phyloP scores from a whole-genome alignment of 2,888 invertebrate genomes.

The Oasisia sp. region DNA sequence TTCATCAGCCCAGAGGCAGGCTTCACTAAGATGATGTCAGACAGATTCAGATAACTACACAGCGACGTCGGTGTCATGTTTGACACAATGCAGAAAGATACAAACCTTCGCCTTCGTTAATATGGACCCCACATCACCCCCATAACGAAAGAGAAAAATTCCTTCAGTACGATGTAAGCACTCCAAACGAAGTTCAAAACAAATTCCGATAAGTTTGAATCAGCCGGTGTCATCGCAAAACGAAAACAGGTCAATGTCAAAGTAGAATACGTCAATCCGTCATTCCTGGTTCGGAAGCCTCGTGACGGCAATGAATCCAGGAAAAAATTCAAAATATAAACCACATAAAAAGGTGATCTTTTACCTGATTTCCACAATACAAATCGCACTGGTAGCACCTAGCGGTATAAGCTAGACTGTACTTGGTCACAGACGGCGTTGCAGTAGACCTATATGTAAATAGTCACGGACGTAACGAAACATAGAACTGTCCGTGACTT shows the following conservation, averaged over 20 bases:
- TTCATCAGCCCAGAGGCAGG: neutral
- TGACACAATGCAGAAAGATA: neutral
- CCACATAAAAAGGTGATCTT: too few relatives aligned
- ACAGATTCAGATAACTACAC: slow-evolving; percentile 18
- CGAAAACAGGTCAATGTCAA: neutral
- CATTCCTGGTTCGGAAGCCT: too few relatives aligned
- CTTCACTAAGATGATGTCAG: neutral
- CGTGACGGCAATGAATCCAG: too few relatives aligned
- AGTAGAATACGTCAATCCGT: too few relatives aligned
- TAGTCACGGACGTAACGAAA: too few relatives aligned
- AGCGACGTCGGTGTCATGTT: neutral
- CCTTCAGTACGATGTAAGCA: neutral
- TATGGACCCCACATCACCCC: slow-evolving; percentile 25
- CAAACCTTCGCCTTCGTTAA: slow-evolving; percentile 11
- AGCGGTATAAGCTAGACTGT: too few relatives aligned
- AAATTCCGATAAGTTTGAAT: slow-evolving; percentile 20
- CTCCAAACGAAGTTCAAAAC: neutral
- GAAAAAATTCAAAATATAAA: too few relatives aligned
- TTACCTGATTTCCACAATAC: too few relatives aligned
- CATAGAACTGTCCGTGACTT: too few relatives aligned
- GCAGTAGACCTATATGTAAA: too few relatives aligned
- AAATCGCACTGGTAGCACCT: too few relatives aligned
- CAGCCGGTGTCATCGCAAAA: neutral
- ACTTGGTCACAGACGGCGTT: too few relatives aligned
- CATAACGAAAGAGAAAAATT: slow-evolving; percentile 20